These are phyloP conservation scores for Forficula auricularia DNA, from an alignment of 1,140 invertebrate species.

Conservation along the genomic window DNA sequence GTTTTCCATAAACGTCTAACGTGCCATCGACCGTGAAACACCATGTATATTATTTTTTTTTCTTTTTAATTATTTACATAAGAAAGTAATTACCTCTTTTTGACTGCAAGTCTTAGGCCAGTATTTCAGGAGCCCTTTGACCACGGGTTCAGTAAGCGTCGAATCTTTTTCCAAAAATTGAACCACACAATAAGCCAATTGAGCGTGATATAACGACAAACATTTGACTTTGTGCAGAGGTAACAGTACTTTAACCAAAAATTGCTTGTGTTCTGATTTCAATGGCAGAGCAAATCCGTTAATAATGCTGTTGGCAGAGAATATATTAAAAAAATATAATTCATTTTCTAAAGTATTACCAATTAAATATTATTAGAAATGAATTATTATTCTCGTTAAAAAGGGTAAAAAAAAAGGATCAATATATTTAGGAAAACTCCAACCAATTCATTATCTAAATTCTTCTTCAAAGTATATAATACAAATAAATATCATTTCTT, in stretches of 20 bases:
- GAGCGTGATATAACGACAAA: conserved; percentile 84
- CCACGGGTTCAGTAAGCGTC: conserved; percentile 86
- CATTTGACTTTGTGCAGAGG: conserved; percentile 96
- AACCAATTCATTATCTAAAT: too few species aligned
- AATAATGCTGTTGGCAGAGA: conserved; percentile 92
- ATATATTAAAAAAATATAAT: conserved; percentile 17
- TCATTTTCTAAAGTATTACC: background rate
- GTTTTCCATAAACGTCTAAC: too few species aligned
- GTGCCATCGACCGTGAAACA: too few species aligned
- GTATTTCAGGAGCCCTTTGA: conserved; percentile 90
- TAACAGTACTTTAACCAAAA: conserved; percentile 93
- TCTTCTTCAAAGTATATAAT: too few species aligned
- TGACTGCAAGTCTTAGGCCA: conserved; percentile 99
- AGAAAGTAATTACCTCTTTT: conserved; percentile 79
- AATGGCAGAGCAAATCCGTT: conserved; percentile 96
- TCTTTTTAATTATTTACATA: too few species aligned
- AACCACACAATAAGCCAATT: conserved; percentile 98
- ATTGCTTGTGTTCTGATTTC: conserved; percentile 94
- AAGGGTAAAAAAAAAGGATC: background rate
- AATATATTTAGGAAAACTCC: background rate
- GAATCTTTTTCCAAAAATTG: conserved; percentile 99
- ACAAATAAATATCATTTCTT: too few species aligned
- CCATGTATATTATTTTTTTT: too few species aligned
- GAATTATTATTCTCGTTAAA: too few species aligned
- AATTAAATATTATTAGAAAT: background rate